phyloP scores from a whole-genome alignment of 2,113 vertebrate species.

The Oceanites oceanicus region DNA sequence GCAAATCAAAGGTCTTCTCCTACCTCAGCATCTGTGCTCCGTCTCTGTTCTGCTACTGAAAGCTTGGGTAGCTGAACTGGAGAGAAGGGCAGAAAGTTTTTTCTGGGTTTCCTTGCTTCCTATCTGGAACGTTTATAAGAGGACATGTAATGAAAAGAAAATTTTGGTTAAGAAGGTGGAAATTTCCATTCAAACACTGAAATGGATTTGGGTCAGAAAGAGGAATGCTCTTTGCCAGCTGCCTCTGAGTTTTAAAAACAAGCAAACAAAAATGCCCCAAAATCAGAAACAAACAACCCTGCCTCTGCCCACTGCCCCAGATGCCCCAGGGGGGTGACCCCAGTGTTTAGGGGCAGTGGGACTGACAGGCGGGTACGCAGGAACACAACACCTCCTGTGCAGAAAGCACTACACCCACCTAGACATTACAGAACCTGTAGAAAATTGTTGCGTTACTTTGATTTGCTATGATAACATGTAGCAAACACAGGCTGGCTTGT shows the following conservation, averaged over 20 bases:
- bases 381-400: background rate
- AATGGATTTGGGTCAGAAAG: background rate
- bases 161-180: background rate
- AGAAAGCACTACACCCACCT: background rate
- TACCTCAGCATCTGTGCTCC: background rate
- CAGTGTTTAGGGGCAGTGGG: background rate
- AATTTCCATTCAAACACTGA: background rate
- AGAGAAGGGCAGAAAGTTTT: background rate
- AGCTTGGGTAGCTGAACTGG: background rate
- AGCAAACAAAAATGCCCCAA: background rate
- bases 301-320: background rate
- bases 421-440: background rate
- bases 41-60: background rate
- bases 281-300: background rate
- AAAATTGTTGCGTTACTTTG: background rate
- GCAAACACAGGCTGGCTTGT: background rate
- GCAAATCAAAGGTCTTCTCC: background rate
- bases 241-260: background rate
- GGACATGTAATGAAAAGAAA: background rate
- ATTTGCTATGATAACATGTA: accelerated
- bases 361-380: background rate
- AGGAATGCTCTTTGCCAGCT: background rate
- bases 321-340: background rate
- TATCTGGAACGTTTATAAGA: background rate
- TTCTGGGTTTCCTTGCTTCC: background rate